Percentiles rank a stretch among this genome's conserved stretches.
phyloP scores from a whole-genome alignment of 1,140 invertebrate species.

The Drosophila busckii region DNA sequence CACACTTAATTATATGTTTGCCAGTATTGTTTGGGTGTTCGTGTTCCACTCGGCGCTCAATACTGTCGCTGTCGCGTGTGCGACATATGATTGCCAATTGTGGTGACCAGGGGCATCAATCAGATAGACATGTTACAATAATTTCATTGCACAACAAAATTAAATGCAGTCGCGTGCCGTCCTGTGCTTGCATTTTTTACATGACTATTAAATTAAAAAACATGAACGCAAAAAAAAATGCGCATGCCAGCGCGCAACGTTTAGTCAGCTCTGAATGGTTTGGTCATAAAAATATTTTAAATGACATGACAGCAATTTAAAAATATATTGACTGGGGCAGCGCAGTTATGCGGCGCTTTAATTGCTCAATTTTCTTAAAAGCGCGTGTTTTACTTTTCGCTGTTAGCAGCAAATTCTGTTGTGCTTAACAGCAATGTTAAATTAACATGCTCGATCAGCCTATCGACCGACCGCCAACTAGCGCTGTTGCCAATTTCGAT shows the following conservation, averaged over 20 bases:
- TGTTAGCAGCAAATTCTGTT: too few relatives aligned
- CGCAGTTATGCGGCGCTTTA: too few relatives aligned
- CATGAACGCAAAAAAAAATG: conserved; percentile 45
- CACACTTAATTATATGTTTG: conserved; percentile 63
- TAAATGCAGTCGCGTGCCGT: conserved; percentile 64
- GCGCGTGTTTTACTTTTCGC: too few relatives aligned
- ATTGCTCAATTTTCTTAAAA: too few relatives aligned
- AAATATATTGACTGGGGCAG: too few relatives aligned
- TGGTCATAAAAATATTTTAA: conserved; percentile 48
- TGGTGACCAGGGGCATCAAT: conserved; percentile 57
- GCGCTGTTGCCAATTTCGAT: too few relatives aligned
- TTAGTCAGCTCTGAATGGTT: conserved; percentile 54
- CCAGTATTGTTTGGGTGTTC: conserved; percentile 10
- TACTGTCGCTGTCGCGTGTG: conserved; percentile 51
- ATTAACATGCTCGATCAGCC: too few relatives aligned
- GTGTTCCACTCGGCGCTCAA: conserved; percentile 2
- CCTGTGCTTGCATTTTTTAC: conserved; percentile 64
- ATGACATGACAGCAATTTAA: conserved; percentile 44
- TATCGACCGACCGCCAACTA: too few relatives aligned
- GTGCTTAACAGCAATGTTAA: too few relatives aligned
- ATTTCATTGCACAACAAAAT: conserved; percentile 64
- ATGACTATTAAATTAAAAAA: conserved; percentile 77
- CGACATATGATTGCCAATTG: conserved; percentile 46
- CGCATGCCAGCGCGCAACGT: conserved; percentile 35
- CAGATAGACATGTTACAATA: conserved; percentile 68